A percentile compares a stretch with the other conserved stretches of the same genome.
Evolutionary conservation across 2,888 invertebrate species (phyloP).

Genomic region (Drosophila atripex): DNA sequence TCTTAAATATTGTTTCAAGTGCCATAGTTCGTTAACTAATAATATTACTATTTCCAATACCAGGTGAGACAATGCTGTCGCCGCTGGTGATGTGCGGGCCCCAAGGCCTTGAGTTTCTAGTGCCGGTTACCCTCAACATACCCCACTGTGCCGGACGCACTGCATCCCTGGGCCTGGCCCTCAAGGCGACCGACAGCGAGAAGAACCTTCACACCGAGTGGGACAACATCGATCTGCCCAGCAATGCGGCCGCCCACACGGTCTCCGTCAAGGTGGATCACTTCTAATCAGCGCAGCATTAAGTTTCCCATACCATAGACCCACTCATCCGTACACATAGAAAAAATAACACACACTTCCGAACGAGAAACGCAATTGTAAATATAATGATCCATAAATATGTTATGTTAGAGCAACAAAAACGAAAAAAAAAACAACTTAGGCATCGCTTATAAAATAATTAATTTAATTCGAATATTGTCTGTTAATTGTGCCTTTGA

Average conservation of each 20-base stretch:
- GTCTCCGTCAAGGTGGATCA: slow-evolving; percentile 96
- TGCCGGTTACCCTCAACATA: slow-evolving; percentile 95
- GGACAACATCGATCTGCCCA: slow-evolving; percentile 93
- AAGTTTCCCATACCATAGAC: slow-evolving; percentile 32
- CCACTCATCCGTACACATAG: slow-evolving; percentile 29
- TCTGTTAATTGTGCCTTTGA: slow-evolving; percentile 75
- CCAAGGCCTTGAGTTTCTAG: slow-evolving; percentile 93
- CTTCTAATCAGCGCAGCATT: slow-evolving; percentile 85
- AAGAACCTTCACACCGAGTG: slow-evolving; percentile 93
- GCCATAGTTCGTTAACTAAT: background rate
- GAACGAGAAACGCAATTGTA: slow-evolving; percentile 54
- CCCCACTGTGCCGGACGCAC: slow-evolving; percentile 93
- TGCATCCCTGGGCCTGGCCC: slow-evolving; percentile 89
- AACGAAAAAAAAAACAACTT: slow-evolving; percentile 36
- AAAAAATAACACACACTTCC: slow-evolving; percentile 19
- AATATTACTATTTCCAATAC: slow-evolving; percentile 2
- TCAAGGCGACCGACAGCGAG: slow-evolving; percentile 92
- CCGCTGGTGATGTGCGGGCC: slow-evolving; percentile 99
- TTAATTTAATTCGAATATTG: slow-evolving; percentile 58
- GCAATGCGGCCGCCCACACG: slow-evolving; percentile 92
- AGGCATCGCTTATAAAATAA: slow-evolving; percentile 54
- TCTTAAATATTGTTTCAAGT: background rate
- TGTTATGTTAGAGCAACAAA: slow-evolving; percentile 42
- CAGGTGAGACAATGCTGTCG: slow-evolving; percentile 96
- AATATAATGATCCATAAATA: slow-evolving; percentile 48